Evolutionary conservation across 2,888 invertebrate genomes (phyloP), one percentile per base, ranked within the genome.

Genomic region (Lithophane semibrunnea): DNA sequence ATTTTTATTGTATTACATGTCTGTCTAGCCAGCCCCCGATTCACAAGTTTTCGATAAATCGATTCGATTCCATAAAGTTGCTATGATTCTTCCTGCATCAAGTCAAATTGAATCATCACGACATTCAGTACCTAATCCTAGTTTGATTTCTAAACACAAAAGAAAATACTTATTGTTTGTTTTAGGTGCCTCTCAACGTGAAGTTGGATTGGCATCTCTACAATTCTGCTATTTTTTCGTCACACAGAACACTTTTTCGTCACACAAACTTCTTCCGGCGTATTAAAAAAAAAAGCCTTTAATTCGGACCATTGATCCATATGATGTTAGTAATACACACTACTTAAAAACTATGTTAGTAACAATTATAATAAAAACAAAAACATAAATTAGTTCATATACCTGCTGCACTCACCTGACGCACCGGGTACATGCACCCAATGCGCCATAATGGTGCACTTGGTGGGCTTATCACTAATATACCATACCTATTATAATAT

Each of bases 1-100:
- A 84, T 69, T 72, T 73, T 72, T 69, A 49, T 61, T 72, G 44
- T 71, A 16, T 56, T 44, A 63, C 54, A 56, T 56, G 49, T 58
- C 54, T 42, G 16, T 61, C 78, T 78, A 54, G 75, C 29, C 29
- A 61, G 54, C 37, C 58, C 52, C 52, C 29, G 52, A 47, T 70
- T 49, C 42, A n/a, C 13, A 49, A 18, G n/a, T 52, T 37, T 61
- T 54, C 5, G 37, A 47, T 68, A 79, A 24, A 54, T 24, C 12
- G 12, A 21, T 24, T 68, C 5, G 9, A 64, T 58, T 58, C 13
- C 7, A 21, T 29, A 5, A 7, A 60, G 24, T 21, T 24, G 4
- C 3, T 9, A 18, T n/a, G 49, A 18, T 65, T 42, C 0, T 67
- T 78, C 8, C 24, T 47, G 52, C 5, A 29, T 2, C 10, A 52